Conservation (phyloP, 2,888 invertebrate genomes). For the Spodoptera exigua region DNA sequence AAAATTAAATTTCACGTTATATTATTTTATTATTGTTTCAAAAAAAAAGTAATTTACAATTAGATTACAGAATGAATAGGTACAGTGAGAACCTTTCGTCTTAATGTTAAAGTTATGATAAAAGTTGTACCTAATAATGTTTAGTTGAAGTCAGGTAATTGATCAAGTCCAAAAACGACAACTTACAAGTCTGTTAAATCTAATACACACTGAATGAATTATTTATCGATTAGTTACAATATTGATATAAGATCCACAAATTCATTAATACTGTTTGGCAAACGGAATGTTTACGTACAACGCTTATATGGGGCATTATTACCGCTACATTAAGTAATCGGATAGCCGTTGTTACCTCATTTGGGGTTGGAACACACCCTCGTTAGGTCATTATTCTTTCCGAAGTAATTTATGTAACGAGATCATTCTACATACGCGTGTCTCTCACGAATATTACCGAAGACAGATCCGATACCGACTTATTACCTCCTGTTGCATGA, state of each 20-base stretch:
- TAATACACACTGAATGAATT: slow-evolving; percentile 34
- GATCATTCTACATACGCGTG: slow-evolving; percentile 19
- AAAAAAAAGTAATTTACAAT: slow-evolving; percentile 12
- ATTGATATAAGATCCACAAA: slow-evolving; percentile 38
- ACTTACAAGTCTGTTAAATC: slow-evolving; percentile 35
- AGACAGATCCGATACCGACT: slow-evolving; percentile 36
- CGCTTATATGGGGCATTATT: slow-evolving; percentile 25
- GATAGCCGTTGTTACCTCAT: slow-evolving; percentile 24
- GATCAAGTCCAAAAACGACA: slow-evolving; percentile 32
- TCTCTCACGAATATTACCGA: slow-evolving; percentile 35
- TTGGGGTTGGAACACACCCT: slow-evolving; percentile 16
- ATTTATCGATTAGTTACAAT: slow-evolving; percentile 33
- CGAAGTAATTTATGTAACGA: slow-evolving; percentile 31
- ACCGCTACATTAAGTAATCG: slow-evolving; percentile 32
- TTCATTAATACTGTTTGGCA: slow-evolving; percentile 59
- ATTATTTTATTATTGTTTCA: slow-evolving; percentile 1
- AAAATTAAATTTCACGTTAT: not conserved
- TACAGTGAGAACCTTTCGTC: slow-evolving; percentile 22
- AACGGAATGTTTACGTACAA: slow-evolving; percentile 42
- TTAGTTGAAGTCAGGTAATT: slow-evolving; percentile 45
- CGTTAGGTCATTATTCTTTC: slow-evolving; percentile 26
- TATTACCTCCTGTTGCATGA: slow-evolving; percentile 42
- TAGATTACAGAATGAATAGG: slow-evolving; percentile 22
- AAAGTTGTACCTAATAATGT: slow-evolving; percentile 34
- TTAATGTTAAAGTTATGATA: slow-evolving; percentile 33